These are phyloP conservation scores for Calameuta filiformis DNA, from an alignment of 2,888 invertebrate genomes.

Conservation along the genomic window DNA sequence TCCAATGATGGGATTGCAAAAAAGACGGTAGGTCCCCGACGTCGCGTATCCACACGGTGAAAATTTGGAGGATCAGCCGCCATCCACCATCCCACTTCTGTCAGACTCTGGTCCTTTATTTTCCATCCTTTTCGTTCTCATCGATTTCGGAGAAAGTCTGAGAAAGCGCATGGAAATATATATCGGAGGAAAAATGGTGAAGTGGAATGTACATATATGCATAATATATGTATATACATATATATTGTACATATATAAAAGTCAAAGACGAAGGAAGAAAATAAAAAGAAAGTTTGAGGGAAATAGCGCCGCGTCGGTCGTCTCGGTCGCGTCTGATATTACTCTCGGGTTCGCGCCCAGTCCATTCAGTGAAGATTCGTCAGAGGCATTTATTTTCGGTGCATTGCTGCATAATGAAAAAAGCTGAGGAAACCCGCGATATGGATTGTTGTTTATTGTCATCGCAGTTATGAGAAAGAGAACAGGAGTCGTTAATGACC, in stretches of 20 bases:
- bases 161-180: not conserved
- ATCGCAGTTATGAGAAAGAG: not conserved
- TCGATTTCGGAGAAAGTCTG: not conserved
- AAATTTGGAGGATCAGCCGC: not conserved
- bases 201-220: not conserved
- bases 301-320: not conserved
- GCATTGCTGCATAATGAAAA: not conserved
- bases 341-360: constrained; percentile 6
- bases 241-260: not conserved
- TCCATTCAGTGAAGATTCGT: not conserved
- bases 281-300: not conserved
- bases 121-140: not conserved
- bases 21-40: not conserved
- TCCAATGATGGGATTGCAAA: constrained; percentile 3
- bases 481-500: not conserved
- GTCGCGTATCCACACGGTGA: not conserved
- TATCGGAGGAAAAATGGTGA: not conserved
- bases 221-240: not conserved
- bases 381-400: not conserved
- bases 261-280: not conserved
- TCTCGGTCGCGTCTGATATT: constrained; percentile 30
- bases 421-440: not conserved
- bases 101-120: not conserved
- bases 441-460: not conserved
- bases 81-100: not conserved